Percentiles rank a stretch among this genome's conserved stretches.
These are phyloP conservation scores for Parnassius apollo DNA, from an alignment of 2,888 invertebrate genomes.

Conservation along the genomic window DNA sequence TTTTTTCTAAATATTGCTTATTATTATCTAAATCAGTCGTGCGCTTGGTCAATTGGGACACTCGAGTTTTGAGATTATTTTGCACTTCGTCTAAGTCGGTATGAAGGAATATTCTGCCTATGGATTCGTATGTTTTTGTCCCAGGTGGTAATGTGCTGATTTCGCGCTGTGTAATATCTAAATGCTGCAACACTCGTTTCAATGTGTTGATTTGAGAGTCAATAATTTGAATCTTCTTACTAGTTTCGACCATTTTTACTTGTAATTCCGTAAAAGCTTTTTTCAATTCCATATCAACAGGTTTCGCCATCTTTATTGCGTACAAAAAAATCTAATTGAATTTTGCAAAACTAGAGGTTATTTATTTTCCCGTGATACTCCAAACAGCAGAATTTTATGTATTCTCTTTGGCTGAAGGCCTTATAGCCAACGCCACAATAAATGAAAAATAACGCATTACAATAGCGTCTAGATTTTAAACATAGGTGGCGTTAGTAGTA, in stretches of 20 bases:
- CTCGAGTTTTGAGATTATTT: conserved; percentile 82
- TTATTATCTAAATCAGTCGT: conserved; percentile 87
- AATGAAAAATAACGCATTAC: too few species aligned
- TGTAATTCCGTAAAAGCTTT: conserved; percentile 92
- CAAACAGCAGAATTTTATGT: too few species aligned
- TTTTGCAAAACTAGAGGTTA: conserved; percentile 6
- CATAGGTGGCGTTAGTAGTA: too few species aligned
- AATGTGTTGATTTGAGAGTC: conserved; percentile 88
- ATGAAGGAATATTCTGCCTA: conserved; percentile 91
- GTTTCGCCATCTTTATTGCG: conserved; percentile 61
- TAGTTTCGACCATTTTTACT: conserved; percentile 89
- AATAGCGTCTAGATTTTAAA: too few species aligned
- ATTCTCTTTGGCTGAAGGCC: too few species aligned
- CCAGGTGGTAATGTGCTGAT: conserved; percentile 81
- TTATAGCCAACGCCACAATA: too few species aligned
- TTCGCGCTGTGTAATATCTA: conserved; percentile 86
- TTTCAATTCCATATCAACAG: conserved; percentile 81
- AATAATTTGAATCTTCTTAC: conserved; percentile 88
- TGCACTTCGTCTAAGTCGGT: conserved; percentile 85
- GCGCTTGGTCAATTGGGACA: conserved; percentile 81
- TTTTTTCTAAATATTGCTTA: conserved; percentile 90
- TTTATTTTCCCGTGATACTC: too few species aligned
- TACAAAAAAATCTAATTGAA: not conserved
- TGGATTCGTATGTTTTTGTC: conserved; percentile 88
- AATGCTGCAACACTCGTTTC: conserved; percentile 84